These are phyloP conservation scores for Trachelus troglodyta DNA, from an alignment of 2,888 invertebrate genomes.

Conservation along the genomic window DNA sequence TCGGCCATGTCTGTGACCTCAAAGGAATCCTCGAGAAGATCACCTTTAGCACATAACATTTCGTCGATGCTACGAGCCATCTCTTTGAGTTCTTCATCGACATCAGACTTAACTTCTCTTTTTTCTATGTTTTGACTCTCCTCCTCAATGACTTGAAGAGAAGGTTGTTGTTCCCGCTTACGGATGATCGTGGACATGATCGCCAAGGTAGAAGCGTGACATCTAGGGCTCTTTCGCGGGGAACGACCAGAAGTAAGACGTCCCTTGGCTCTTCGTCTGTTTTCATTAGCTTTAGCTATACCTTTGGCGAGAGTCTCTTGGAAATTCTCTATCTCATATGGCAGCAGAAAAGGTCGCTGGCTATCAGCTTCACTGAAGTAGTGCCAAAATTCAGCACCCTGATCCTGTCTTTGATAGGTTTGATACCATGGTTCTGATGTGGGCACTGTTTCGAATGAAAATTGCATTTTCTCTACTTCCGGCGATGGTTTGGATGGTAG, in stretches of 20 bases:
- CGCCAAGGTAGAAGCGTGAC: conserved; percentile 88
- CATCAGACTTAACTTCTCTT: conserved; percentile 45
- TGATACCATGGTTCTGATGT: conserved; percentile 82
- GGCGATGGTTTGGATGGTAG: conserved; percentile 63
- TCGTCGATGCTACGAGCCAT: conserved; percentile 67
- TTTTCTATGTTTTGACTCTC: conserved; percentile 34
- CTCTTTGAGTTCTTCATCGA: conserved; percentile 55
- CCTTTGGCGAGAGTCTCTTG: conserved; percentile 51
- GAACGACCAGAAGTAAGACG: conserved; percentile 66
- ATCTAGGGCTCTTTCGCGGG: conserved; percentile 86
- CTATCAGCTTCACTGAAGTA: conserved; percentile 72
- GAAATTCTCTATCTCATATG: conserved; percentile 76
- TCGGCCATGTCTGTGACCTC: conserved; percentile 63
- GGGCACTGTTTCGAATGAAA: conserved; percentile 82
- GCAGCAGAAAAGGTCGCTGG: conserved; percentile 76
- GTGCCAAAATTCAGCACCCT: conserved; percentile 74
- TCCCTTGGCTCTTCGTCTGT: conserved; percentile 33
- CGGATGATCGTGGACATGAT: conserved; percentile 72
- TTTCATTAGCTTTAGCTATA: conserved; percentile 23
- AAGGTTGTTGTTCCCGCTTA: conserved; percentile 49
- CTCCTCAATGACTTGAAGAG: conserved; percentile 3
- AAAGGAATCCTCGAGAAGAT: conserved; percentile 68
- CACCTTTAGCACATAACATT: conserved; percentile 65
- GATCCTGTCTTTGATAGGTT: conserved; percentile 82
- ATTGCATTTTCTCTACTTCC: conserved; percentile 73